Percentiles rank a stretch among this genome's conserved stretches.
Evolutionary conservation across 2,888 invertebrate genomes (phyloP).

Genomic region (Hylaea fasciaria): DNA sequence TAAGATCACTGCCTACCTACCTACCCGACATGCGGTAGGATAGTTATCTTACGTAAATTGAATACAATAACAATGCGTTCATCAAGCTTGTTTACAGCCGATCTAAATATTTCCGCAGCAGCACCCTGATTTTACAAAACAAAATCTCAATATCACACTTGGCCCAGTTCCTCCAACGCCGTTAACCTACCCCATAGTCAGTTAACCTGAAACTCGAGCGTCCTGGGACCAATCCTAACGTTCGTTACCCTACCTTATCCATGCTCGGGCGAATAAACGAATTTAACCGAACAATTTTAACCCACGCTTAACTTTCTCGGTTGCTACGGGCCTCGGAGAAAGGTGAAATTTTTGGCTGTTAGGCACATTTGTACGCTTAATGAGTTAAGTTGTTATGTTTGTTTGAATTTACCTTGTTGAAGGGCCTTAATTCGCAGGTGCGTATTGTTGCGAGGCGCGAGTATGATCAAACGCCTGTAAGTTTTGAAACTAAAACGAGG

Average conservation of each 20-base stretch:
- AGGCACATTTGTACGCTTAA: constrained; percentile 50
- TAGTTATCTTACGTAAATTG: background rate
- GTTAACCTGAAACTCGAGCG: constrained; percentile 71
- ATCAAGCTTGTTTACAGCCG: background rate
- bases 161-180: constrained; percentile 65
- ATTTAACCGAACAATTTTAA: constrained; percentile 80
- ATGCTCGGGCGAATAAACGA: constrained; percentile 73
- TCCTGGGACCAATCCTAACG: constrained; percentile 74
- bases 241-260: constrained; percentile 61
- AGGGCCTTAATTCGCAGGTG: constrained; percentile 35
- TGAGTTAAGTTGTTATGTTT: constrained; percentile 61
- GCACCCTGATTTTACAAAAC: constrained; percentile 31
- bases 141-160: constrained; percentile 58
- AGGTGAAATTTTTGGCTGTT: constrained; percentile 61
- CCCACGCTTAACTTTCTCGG: constrained; percentile 69
- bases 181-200: constrained; percentile 54
- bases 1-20: no score
- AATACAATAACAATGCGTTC: background rate
- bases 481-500: constrained; percentile 11
- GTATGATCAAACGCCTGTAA: constrained; percentile 23
- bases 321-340: constrained; percentile 49
- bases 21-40: no score
- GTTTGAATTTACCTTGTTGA: constrained; percentile 54
- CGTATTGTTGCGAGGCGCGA: constrained; percentile 24
- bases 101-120: constrained; percentile 6